A percentile compares a stretch with the other conserved stretches of the same genome.
phyloP scores from a whole-genome alignment of 35 echinoderm and acorn worm genomes.

The Heliocidaris tuberculata region DNA sequence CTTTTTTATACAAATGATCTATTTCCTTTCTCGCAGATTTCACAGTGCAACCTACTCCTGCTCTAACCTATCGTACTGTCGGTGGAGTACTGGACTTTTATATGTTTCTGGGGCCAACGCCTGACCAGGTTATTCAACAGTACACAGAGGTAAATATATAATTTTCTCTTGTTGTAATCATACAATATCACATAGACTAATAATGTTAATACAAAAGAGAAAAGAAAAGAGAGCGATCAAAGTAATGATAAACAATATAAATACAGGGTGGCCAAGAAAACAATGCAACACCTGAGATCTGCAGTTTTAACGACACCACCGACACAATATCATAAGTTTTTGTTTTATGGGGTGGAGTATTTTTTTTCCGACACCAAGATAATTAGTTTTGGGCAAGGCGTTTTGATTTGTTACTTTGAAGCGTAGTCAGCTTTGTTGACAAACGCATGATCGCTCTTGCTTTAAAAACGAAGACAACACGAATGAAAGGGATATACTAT shows the following conservation, averaged over 20 bases:
- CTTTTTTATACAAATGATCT: no score
- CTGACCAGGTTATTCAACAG: conserved; percentile 85
- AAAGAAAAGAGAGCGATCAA: background rate
- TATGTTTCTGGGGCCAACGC: conserved; percentile 80
- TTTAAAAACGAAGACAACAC: no score
- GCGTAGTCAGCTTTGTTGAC: no score
- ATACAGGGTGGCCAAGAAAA: background rate
- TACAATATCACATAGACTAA: background rate
- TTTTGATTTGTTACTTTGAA: no score
- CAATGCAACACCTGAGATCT: no score
- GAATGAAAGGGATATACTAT: no score
- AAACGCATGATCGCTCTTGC: no score
- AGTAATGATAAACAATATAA: background rate
- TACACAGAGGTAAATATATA: conserved; percentile 71
- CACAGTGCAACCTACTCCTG: conserved; percentile 68
- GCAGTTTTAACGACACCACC: no score
- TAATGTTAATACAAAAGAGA: background rate
- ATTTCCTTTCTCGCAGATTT: conserved; percentile 52
- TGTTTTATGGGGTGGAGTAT: no score
- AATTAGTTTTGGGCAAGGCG: no score
- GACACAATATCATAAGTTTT: no score
- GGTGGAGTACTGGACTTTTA: conserved; percentile 89
- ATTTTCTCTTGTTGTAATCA: background rate
- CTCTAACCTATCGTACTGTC: conserved; percentile 75
- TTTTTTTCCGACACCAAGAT: no score